Percentiles rank a stretch among this genome's conserved stretches.
These are phyloP conservation scores for Stegastes partitus DNA, from an alignment of 2,113 vertebrate species.

Conservation along the genomic window DNA sequence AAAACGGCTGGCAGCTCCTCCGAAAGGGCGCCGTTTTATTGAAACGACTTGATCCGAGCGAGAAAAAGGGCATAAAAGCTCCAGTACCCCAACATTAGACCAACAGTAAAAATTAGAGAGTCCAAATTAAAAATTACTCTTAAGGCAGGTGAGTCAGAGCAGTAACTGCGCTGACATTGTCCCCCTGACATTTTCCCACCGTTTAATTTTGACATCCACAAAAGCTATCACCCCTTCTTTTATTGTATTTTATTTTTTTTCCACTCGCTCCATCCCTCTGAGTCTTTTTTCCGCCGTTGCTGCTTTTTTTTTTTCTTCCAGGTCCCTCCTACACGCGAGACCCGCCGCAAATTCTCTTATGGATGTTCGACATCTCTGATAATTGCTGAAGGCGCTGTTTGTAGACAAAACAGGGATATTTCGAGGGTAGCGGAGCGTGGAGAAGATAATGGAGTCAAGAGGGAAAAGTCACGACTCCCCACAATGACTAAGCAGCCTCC, in stretches of 20 bases:
- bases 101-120: slow-evolving; percentile 66
- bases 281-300: neutral
- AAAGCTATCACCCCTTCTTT: slow-evolving; percentile 52
- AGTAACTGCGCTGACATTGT: slow-evolving; percentile 64
- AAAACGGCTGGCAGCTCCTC: slow-evolving; percentile 20
- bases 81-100: slow-evolving; percentile 51
- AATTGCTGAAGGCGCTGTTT: slow-evolving; percentile 57
- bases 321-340: slow-evolving; percentile 59
- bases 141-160: slow-evolving; percentile 69
- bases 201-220: slow-evolving; percentile 73
- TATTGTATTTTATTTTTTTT: neutral
- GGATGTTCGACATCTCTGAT: slow-evolving; percentile 67
- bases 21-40: slow-evolving; percentile 66
- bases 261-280: slow-evolving; percentile 20
- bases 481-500: slow-evolving; percentile 68
- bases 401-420: slow-evolving; percentile 70
- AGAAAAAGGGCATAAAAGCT: slow-evolving; percentile 56
- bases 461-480: slow-evolving; percentile 59
- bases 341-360: slow-evolving; percentile 40
- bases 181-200: slow-evolving; percentile 70
- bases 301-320: slow-evolving; percentile 51
- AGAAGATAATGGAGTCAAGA: slow-evolving; percentile 74
- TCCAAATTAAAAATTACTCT: slow-evolving; percentile 69
- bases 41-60: slow-evolving; percentile 44
- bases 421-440: slow-evolving; percentile 61